Evolutionary conservation across 2,888 invertebrate species (phyloP).

Genomic region (Nasonia oneida): DNA sequence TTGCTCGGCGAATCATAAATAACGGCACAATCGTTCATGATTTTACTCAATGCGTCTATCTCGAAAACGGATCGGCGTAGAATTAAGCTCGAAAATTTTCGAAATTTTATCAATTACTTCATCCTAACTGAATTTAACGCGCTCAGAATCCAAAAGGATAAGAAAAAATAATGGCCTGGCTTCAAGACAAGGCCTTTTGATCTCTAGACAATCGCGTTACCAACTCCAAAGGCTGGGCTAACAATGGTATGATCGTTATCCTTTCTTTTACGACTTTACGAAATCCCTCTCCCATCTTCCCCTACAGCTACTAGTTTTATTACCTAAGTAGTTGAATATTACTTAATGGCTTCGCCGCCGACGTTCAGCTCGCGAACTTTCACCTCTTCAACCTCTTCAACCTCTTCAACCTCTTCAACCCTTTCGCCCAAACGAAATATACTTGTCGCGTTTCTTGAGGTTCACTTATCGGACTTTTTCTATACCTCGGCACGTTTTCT

Average conservation of each 20-base stretch:
- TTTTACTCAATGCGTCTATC: too few relatives aligned
- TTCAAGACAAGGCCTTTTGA: not conserved
- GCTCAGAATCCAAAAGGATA: not conserved
- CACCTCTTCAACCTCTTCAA: too few relatives aligned
- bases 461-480: too few relatives aligned
- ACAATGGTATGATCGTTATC: slow-evolving; percentile 1
- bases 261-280: slow-evolving; percentile 20
- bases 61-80: not conserved
- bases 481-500: too few relatives aligned
- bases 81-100: not conserved
- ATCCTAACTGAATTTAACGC: not conserved
- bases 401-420: too few relatives aligned
- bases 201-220: not conserved
- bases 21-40: too few relatives aligned
- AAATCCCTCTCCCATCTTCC: not conserved
- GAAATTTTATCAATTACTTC: not conserved
- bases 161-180: not conserved
- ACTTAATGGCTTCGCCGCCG: not conserved
- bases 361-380: not conserved
- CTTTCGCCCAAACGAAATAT: too few relatives aligned
- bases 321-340: slow-evolving; percentile 16
- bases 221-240: not conserved
- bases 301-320: not conserved
- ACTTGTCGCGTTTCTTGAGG: too few relatives aligned
- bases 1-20: too few relatives aligned